Conservation (phyloP, 2,113 vertebrate species). For the Cricetomys ansorgei region DNA sequence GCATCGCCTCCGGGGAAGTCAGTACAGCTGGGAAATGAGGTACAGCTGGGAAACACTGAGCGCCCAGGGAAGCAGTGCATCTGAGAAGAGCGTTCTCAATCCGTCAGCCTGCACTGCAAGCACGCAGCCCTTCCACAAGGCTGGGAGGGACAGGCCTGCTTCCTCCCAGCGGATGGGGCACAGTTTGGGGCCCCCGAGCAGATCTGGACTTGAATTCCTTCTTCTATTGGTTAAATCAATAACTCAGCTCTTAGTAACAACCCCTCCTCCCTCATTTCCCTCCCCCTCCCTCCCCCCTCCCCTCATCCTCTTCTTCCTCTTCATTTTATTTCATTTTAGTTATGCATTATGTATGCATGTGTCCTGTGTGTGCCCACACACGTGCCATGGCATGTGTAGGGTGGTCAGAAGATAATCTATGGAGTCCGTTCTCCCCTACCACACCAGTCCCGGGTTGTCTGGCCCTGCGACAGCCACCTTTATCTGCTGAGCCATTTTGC, state of each 20-base stretch:
- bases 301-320: neutral
- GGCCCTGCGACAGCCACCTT: no score
- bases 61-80: neutral
- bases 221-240: neutral
- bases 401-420: neutral
- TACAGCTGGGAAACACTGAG: neutral
- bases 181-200: neutral
- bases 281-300: neutral
- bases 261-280: neutral
- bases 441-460: neutral
- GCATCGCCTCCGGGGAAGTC: neutral
- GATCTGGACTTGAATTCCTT: neutral
- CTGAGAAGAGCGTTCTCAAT: constrained; percentile 21
- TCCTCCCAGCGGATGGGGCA: neutral
- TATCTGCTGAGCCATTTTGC: neutral
- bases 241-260: neutral
- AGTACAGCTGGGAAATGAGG: neutral
- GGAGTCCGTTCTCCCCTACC: neutral
- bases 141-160: neutral
- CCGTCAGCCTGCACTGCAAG: neutral
- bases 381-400: neutral
- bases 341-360: neutral
- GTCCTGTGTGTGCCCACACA: neutral
- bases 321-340: neutral
- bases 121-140: neutral